phyloP scores from a whole-genome alignment of 2,113 vertebrate genomes.

The Pseudonaja textilis region DNA sequence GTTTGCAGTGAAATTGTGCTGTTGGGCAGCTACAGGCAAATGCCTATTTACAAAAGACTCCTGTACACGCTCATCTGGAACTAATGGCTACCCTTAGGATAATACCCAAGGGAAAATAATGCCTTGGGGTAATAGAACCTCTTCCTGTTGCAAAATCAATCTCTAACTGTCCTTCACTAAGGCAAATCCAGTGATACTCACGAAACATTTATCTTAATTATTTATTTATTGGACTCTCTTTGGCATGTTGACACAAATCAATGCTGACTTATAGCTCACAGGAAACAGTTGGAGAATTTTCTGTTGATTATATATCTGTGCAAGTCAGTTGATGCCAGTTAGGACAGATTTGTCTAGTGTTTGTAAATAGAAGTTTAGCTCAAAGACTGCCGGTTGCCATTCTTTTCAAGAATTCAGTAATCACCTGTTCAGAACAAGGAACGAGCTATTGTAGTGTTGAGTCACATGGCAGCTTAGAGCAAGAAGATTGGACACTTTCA shows the following conservation, averaged over 20 bases:
- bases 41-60: not conserved
- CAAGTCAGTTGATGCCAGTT: slow-evolving; percentile 45
- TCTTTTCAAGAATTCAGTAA: slow-evolving; percentile 44
- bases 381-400: slow-evolving; percentile 47
- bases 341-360: slow-evolving; percentile 46
- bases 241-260: slow-evolving; percentile 15
- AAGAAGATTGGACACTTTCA: not conserved
- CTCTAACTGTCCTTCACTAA: not conserved
- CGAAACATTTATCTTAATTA: not conserved
- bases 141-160: slow-evolving; percentile 7
- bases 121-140: not conserved
- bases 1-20: not conserved
- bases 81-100: not conserved
- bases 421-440: slow-evolving; percentile 44
- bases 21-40: not conserved
- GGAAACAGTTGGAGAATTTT: slow-evolving; percentile 1
- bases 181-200: not conserved
- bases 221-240: not conserved
- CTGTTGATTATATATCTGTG: slow-evolving; percentile 21
- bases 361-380: slow-evolving; percentile 59
- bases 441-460: slow-evolving; percentile 45
- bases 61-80: not conserved
- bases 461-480: slow-evolving; percentile 1
- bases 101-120: not conserved
- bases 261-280: slow-evolving; percentile 9